phyloP scores from a whole-genome alignment of 2,888 invertebrate genomes.

The Diarsia brunnea region DNA sequence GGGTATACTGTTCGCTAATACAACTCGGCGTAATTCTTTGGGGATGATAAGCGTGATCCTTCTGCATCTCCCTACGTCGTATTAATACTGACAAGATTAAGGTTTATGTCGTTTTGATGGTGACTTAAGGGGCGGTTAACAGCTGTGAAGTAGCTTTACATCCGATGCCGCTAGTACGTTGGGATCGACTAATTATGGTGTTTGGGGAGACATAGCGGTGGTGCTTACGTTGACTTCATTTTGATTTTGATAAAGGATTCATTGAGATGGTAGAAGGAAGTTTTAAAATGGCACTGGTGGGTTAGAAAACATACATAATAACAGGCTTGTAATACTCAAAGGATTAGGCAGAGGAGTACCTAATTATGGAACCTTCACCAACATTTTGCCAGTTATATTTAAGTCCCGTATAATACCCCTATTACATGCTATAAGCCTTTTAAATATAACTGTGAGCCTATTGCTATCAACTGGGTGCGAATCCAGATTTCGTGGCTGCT shows the following conservation, averaged over 20 bases:
- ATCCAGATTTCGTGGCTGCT: no score
- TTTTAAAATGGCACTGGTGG: not conserved
- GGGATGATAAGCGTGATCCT: not conserved
- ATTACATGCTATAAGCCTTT: no score
- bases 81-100: slow-evolving; percentile 57
- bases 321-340: no score
- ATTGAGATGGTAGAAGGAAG: not conserved
- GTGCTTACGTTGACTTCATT: slow-evolving; percentile 2
- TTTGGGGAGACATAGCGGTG: not conserved
- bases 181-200: slow-evolving; percentile 43
- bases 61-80: slow-evolving; percentile 6
- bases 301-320: no score
- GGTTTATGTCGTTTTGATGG: slow-evolving; percentile 62
- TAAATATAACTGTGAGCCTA: no score
- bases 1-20: no score
- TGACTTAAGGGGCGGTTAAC: slow-evolving; percentile 46
- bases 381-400: no score
- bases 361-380: no score
- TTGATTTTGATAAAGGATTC: slow-evolving; percentile 15
- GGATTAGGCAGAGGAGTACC: no score
- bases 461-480: no score
- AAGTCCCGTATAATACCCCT: no score
- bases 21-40: not conserved
- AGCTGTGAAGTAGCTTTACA: slow-evolving; percentile 51
- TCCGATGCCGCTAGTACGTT: slow-evolving; percentile 35